Evolutionary conservation across 2,888 invertebrate species (phyloP), one percentile per base, ranked within the genome.

Genomic region (Xylocampa areola): DNA sequence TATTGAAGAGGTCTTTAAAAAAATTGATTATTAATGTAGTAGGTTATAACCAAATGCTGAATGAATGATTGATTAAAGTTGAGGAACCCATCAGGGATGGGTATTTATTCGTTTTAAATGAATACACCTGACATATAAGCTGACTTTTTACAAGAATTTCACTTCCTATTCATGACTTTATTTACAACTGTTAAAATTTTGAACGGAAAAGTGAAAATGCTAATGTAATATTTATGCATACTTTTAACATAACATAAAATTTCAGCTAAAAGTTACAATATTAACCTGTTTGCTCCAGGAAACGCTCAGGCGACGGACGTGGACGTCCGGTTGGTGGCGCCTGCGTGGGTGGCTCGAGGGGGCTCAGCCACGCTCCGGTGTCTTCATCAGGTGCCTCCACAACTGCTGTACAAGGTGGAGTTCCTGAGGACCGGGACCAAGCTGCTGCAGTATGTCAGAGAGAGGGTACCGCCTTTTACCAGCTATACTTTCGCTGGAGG

Each of bases 371-470:
- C 95, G 23, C 92, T 97, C 48, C 94, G 95, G 74, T 97, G 97
- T 89, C 95, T 96, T 48, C 97, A 97, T 91, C 96, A 96, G 85
- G 97, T 97, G 58, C 94, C 95, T 25, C 95, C 96, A 11, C 96
- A 96, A 77, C 95, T 96, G 72, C 94, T 97, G 32, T 96, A 97
- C 94, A 97, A 97, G 89, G 97, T 97, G 57, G 94, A 94, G 75
- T 94, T 94, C 81, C 75, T 94, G 59, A 91, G 95, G 72, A 85
- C 90, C 2, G 95, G 94, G 14, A 84, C 87, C 21, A 97, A 97
- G 88, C 95, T 97, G 81, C 96, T 97, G 73, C 97, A 97, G 89
- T 97, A 96, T 82, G 96, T 97, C 73, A 95, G 96, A 72, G 97
- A 96, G 66, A 94, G 97, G 50, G 96, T 94, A 51, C 97, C 97